Conservation (phyloP, 2,797 vertebrate species). For the Danio tinwini region DNA sequence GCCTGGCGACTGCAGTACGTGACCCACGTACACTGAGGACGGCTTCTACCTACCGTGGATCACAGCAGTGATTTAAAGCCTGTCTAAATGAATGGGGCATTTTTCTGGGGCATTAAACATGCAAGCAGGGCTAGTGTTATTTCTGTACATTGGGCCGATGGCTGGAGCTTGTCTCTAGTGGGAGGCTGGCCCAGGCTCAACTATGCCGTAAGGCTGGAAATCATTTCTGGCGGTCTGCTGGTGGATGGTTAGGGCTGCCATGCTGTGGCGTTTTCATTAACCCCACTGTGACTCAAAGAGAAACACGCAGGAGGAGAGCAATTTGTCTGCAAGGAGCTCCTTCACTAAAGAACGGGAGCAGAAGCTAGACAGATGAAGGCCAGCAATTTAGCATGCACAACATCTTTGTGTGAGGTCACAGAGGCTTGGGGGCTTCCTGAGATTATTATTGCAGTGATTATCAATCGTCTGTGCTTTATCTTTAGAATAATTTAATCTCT, state of each 20-base stretch:
- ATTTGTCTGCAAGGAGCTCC: slow-evolving; percentile 45
- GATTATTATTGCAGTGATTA: slow-evolving; percentile 37
- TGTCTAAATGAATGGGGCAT: slow-evolving; percentile 57
- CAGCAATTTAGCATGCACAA: slow-evolving; percentile 10
- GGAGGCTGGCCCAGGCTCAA: slow-evolving; percentile 65
- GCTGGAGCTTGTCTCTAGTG: slow-evolving; percentile 54
- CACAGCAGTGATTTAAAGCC: slow-evolving; percentile 58
- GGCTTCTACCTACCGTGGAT: slow-evolving; percentile 57
- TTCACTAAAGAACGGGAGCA: slow-evolving; percentile 38
- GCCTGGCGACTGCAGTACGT: slow-evolving; percentile 40
- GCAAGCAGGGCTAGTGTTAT: slow-evolving; percentile 52
- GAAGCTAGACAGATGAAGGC: slow-evolving; percentile 21
- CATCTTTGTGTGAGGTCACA: slow-evolving; percentile 39
- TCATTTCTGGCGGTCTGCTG: slow-evolving; percentile 55
- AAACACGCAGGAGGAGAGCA: slow-evolving; percentile 36
- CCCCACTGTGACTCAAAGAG: slow-evolving; percentile 46
- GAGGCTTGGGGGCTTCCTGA: slow-evolving; percentile 37
- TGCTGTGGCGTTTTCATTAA: slow-evolving; percentile 58
- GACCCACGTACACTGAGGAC: slow-evolving; percentile 46
- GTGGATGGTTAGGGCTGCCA: slow-evolving; percentile 47
- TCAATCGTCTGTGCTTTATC: slow-evolving; percentile 43
- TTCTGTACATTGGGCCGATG: slow-evolving; percentile 58
- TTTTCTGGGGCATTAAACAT: slow-evolving; percentile 57
- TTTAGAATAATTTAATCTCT: slow-evolving; percentile 38
- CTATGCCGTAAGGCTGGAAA: slow-evolving; percentile 61